Conservation (phyloP, 2,113 vertebrate genomes). For the Stictonetta naevosa region DNA sequence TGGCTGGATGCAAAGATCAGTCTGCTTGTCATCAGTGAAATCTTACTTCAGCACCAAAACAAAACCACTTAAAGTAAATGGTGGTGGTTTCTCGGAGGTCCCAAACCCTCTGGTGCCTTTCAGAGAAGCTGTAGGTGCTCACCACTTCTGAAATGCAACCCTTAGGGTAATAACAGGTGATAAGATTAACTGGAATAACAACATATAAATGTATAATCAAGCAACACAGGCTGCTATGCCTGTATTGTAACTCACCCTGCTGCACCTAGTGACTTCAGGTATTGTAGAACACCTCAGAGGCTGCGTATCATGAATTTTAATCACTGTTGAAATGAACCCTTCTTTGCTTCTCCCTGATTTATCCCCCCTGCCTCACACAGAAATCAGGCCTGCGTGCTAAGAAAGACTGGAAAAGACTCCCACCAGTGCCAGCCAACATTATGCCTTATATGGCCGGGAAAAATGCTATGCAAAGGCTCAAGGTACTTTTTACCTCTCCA, state of each 20-base stretch:
- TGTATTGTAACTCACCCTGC: not conserved
- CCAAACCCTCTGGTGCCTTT: not conserved
- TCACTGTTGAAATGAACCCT: not conserved
- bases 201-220: not conserved
- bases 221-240: not conserved
- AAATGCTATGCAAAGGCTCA: not conserved
- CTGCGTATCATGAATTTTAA: not conserved
- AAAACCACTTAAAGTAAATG: not conserved
- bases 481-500: not conserved
- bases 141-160: conserved; percentile 3
- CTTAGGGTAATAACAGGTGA: not conserved
- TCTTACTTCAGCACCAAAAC: not conserved
- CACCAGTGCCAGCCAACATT: not conserved
- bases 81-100: not conserved
- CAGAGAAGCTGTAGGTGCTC: not conserved
- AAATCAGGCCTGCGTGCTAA: not conserved
- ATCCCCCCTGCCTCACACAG: not conserved
- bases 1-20: not conserved
- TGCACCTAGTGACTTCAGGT: not conserved
- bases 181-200: not conserved
- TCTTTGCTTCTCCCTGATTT: not conserved
- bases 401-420: not conserved
- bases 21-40: not conserved
- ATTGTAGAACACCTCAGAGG: not conserved
- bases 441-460: conserved; percentile 9